Percentiles rank a stretch among this genome's conserved stretches.
These are phyloP conservation scores for Macropis europaea DNA, from an alignment of 2,888 invertebrate species.

Conservation along the genomic window DNA sequence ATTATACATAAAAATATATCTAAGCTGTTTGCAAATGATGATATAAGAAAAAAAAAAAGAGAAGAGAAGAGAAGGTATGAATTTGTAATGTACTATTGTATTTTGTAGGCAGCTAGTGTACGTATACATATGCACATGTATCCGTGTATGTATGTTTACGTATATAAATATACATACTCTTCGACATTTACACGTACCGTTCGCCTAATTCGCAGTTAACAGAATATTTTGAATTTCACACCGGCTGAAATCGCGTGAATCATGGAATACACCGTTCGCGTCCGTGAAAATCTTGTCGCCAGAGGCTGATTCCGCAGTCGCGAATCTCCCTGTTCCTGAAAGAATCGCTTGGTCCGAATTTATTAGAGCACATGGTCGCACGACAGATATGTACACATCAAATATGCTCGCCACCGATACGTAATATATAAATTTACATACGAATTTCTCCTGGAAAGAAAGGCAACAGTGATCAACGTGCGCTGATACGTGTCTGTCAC, in stretches of 20 bases:
- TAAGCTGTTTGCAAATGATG: conserved; percentile 72
- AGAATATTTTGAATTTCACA: conserved; percentile 55
- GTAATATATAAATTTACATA: conserved; percentile 24
- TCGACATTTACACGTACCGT: conserved; percentile 47
- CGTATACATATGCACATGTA: conserved; percentile 63
- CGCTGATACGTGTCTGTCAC: conserved; percentile 31
- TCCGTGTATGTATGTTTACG: conserved; percentile 59
- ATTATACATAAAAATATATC: conserved; percentile 68
- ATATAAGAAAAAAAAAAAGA: conserved; percentile 49
- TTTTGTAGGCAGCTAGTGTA: conserved; percentile 74
- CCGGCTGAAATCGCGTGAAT: conserved; percentile 10
- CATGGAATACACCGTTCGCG: conserved; percentile 6
- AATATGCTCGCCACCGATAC: conserved; percentile 35
- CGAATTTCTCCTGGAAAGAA: background rate
- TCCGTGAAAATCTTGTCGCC: background rate
- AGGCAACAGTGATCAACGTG: conserved; percentile 5
- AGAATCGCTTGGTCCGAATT: conserved; percentile 25
- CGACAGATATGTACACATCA: conserved; percentile 14
- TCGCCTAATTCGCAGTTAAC: conserved; percentile 48
- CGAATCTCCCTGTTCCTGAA: conserved; percentile 6
- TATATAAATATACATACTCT: conserved; percentile 58
- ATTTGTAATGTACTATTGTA: conserved; percentile 73
- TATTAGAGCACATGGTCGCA: conserved; percentile 38
- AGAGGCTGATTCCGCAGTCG: background rate
- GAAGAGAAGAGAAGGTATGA: conserved; percentile 51